Percentiles rank a stretch among this genome's conserved stretches.
These are phyloP conservation scores for Menura novaehollandiae DNA, from an alignment of 2,113 vertebrate genomes.

Conservation along the genomic window DNA sequence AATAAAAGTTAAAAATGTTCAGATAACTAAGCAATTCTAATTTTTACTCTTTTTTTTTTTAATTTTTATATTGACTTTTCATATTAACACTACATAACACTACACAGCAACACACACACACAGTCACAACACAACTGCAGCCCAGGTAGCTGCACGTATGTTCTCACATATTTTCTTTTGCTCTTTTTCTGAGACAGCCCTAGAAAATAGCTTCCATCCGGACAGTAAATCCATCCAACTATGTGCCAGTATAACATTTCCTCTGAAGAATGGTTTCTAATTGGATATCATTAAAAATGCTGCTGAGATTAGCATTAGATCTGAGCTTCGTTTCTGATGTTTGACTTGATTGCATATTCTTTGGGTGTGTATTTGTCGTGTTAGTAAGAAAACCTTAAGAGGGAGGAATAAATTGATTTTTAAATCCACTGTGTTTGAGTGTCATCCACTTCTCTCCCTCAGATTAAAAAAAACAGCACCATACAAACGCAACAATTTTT, in stretches of 20 bases:
- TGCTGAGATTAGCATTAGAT: constrained; percentile 7
- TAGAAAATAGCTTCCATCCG: not conserved
- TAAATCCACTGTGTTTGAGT: not conserved
- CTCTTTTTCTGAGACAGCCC: not conserved
- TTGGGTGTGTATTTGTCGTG: not conserved
- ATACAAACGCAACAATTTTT: not conserved
- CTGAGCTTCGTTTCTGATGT: not conserved
- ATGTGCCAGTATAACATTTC: not conserved
- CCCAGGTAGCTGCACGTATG: not conserved
- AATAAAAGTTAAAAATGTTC: not conserved
- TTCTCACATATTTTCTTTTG: not conserved
- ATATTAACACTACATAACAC: not conserved
- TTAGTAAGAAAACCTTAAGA: not conserved
- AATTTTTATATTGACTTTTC: not conserved
- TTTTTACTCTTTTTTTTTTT: fast-evolving
- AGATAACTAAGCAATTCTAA: not conserved
- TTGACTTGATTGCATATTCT: constrained; percentile 25
- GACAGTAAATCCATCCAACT: not conserved
- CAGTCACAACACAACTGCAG: not conserved
- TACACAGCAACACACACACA: not conserved
- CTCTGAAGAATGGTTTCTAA: constrained; percentile 11
- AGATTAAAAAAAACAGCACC: not conserved
- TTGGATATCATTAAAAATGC: not conserved
- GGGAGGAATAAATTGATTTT: not conserved
- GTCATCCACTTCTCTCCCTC: not conserved